Evolutionary conservation across 2,888 invertebrate genomes (phyloP), one percentile per base, ranked within the genome.

Genomic region (Dynastes hyllus): DNA sequence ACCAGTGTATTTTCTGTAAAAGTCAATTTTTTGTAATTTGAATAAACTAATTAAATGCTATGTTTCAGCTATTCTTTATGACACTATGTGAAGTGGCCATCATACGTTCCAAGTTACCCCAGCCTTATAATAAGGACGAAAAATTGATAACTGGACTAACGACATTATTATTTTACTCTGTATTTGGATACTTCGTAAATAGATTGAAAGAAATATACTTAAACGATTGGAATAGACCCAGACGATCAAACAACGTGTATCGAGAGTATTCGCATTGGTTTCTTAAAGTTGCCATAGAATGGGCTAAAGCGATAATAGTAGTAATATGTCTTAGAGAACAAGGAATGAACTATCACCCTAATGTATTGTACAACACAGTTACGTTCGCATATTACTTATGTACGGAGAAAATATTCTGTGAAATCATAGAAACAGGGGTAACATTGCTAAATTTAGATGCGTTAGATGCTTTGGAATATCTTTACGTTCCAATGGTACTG

Each of bases 271-370:
- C 87, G 0, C 85, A 86, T 79, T 85, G 86, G 83, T 29, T 88
- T 1, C 82, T 94, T 5, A 94, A 93, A 88, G 92, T 95, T 67
- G 92, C 94, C 0, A 89, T 95, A 65, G 95, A 95, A 87, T 94
- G 95, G 93, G 93, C 94, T 11, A 95, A 95, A 88, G 94, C 94
- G 0, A 92, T 95, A 55, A 83, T 88, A 3, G 84, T 88, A 4
- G 86, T 89, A 2, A 66, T 95, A 37, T 94, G 94, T 50, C 87
- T 95, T 78, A 93, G 93, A 85, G 94, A 95, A 87, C 94, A 94
- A 32, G 89, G 95, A 40, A 92, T 94, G 79, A 91, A 94, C 85
- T 95, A 93, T 87, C 90, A 91, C 71, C 94, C 95, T 0, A 92
- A 93, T 13, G 88, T 91, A 0, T 71, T 90, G 1, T 95, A 95